A percentile compares a stretch with the other conserved stretches of the same genome.
phyloP scores from a whole-genome alignment of 2,888 invertebrate genomes.

The Miltochrista miniata region DNA sequence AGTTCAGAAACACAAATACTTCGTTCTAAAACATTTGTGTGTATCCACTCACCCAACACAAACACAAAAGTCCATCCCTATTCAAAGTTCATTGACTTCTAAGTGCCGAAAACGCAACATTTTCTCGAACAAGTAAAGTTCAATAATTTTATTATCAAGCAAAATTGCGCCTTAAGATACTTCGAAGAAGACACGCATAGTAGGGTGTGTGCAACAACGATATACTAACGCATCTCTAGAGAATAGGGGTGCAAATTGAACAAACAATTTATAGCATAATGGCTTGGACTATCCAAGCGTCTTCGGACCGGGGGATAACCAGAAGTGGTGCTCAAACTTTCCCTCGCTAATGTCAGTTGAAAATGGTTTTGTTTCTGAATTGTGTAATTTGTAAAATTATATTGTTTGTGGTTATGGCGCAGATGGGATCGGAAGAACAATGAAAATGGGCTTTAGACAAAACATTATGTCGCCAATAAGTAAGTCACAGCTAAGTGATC shows the following conservation, averaged over 20 bases:
- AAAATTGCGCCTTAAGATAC: constrained; percentile 35
- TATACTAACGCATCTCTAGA: constrained; percentile 56
- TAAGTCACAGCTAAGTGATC: too few relatives aligned
- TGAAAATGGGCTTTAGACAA: too few relatives aligned
- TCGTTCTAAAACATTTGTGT: too few relatives aligned
- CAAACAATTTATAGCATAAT: constrained; percentile 80
- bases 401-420: too few relatives aligned
- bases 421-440: too few relatives aligned
- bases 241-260: constrained; percentile 68
- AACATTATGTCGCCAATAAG: too few relatives aligned
- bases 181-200: constrained; percentile 25
- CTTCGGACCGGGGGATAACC: constrained; percentile 26
- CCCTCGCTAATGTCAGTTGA: neutral
- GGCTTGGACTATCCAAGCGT: constrained; percentile 54
- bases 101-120: constrained; percentile 47
- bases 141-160: constrained; percentile 12
- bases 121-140: constrained; percentile 48
- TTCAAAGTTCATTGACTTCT: constrained; percentile 45
- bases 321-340: constrained; percentile 53
- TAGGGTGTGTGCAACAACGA: constrained; percentile 32
- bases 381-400: neutral
- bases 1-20: too few relatives aligned
- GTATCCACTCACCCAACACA: neutral
- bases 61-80: constrained; percentile 18
- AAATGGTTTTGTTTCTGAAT: neutral